phyloP scores from a whole-genome alignment of 2,113 vertebrate genomes.

The Thymallus thymallus region DNA sequence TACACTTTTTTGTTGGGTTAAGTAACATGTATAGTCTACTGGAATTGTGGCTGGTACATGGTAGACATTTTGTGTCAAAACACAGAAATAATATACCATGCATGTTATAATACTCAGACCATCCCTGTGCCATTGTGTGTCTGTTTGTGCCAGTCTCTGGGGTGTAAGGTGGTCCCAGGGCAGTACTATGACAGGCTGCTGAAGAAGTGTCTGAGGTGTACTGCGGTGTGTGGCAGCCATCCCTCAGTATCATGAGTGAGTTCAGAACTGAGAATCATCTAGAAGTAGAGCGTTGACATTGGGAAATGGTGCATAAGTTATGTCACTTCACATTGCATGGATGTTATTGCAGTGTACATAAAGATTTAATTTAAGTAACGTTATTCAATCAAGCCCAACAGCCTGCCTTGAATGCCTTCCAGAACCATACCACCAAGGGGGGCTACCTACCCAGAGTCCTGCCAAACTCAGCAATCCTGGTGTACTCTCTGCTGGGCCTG shows the following conservation, averaged over 20 bases:
- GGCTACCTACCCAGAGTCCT: conserved; percentile 35
- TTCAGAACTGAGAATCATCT: no score
- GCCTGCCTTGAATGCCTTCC: neutral
- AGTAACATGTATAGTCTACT: no score
- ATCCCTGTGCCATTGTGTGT: conserved; percentile 2
- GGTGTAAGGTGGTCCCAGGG: conserved; percentile 64
- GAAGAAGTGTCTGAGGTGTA: conserved; percentile 75
- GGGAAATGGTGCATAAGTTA: no score
- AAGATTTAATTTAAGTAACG: neutral
- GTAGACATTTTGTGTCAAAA: no score
- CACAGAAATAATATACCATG: no score
- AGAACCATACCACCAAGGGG: accelerated
- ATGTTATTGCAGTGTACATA: no score
- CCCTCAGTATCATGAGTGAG: conserved; percentile 73
- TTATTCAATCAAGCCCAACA: neutral
- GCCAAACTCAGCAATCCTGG: conserved; percentile 31
- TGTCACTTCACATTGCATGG: no score
- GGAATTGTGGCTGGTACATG: no score
- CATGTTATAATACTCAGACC: neutral
- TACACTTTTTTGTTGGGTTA: no score
- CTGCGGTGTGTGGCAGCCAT: conserved; percentile 74
- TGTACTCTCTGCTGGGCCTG: conserved; percentile 74
- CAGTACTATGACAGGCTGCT: conserved; percentile 82
- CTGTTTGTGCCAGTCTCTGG: conserved; percentile 61
- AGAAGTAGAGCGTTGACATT: no score